These are phyloP conservation scores for Torymus texanus DNA, from an alignment of 2,888 invertebrate genomes.

Conservation along the genomic window DNA sequence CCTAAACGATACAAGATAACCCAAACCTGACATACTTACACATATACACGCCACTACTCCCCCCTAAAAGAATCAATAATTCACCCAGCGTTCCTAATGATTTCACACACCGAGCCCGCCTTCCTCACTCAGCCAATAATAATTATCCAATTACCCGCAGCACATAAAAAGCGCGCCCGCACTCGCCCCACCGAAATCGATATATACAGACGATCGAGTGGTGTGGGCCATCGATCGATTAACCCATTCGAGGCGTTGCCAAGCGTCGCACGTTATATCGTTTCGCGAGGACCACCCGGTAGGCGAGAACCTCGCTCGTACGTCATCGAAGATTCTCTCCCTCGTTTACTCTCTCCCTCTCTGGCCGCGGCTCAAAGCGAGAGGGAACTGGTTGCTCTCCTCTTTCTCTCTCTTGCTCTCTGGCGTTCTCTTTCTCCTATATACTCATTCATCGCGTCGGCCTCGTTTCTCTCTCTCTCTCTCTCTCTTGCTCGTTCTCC, in stretches of 20 bases:
- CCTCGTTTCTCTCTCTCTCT: slow-evolving; percentile 7
- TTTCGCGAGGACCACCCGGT: slow-evolving; percentile 58
- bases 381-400: slow-evolving; percentile 52
- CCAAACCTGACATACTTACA: background rate
- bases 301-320: slow-evolving; percentile 45
- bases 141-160: too few species aligned
- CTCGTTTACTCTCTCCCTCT: slow-evolving; percentile 58
- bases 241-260: slow-evolving; percentile 40
- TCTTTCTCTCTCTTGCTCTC: slow-evolving; percentile 18
- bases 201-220: too few species aligned
- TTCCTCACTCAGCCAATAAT: too few species aligned
- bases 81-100: too few species aligned
- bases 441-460: slow-evolving; percentile 32
- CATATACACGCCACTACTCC: too few species aligned
- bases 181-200: too few species aligned
- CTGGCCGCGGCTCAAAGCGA: slow-evolving; percentile 45
- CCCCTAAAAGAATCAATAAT: too few species aligned
- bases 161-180: too few species aligned
- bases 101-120: too few species aligned
- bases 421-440: too few species aligned
- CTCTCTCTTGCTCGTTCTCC: background rate
- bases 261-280: slow-evolving; percentile 18
- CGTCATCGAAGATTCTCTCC: slow-evolving; percentile 57
- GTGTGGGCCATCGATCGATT: slow-evolving; percentile 13
- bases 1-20: background rate